Evolutionary conservation across 2,797 vertebrate species (phyloP).

Genomic region (Liparis tanakae): DNA sequence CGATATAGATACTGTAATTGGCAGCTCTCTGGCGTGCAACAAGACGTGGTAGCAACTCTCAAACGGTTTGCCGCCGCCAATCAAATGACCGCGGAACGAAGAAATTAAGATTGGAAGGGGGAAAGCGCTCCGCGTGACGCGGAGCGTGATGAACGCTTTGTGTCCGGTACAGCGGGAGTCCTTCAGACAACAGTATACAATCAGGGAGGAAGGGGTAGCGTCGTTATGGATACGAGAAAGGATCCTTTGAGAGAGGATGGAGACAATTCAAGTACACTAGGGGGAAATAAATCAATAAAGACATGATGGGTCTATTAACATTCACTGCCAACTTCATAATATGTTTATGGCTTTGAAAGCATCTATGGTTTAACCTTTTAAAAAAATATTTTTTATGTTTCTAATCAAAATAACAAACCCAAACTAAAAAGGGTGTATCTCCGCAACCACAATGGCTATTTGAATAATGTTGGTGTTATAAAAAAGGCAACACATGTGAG

Average conservation of each 20-base stretch:
- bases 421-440: no score
- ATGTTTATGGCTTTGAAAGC: slow-evolving; percentile 38
- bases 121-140: not conserved
- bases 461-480: no score
- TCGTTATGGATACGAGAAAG: slow-evolving; percentile 15
- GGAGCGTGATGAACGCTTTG: slow-evolving; percentile 10
- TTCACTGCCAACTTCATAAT: slow-evolving; percentile 39
- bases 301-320: slow-evolving; percentile 32
- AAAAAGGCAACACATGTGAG: no score
- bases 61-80: slow-evolving; percentile 35
- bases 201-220: not conserved
- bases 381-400: no score
- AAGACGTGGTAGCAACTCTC: slow-evolving; percentile 34
- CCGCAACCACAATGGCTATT: no score
- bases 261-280: slow-evolving; percentile 11
- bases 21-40: slow-evolving; percentile 58
- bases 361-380: slow-evolving; percentile 15
- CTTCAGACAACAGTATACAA: slow-evolving; percentile 7
- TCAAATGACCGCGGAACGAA: slow-evolving; percentile 33
- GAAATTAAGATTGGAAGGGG: slow-evolving; percentile 51
- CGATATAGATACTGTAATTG: slow-evolving; percentile 64
- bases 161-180: slow-evolving; percentile 10
- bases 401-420: no score
- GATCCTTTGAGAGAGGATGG: slow-evolving; percentile 20
- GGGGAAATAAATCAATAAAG: slow-evolving; percentile 14